Percentiles rank a stretch among this genome's conserved stretches.
Evolutionary conservation across 2,797 vertebrate species (phyloP).

Genomic region (Leontocebus nigricollis): DNA sequence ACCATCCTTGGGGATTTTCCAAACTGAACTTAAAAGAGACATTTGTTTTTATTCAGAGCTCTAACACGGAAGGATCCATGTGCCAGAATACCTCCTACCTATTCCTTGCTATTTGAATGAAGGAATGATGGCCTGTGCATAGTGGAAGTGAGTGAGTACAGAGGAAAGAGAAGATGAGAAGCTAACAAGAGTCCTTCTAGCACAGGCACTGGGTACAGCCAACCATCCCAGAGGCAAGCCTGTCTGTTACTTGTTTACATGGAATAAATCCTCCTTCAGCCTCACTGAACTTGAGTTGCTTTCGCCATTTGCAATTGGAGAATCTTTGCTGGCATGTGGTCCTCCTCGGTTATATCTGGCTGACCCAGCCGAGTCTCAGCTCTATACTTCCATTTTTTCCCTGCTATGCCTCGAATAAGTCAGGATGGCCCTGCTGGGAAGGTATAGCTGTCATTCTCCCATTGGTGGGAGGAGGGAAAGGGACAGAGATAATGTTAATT

Average conservation of each 20-base stretch:
- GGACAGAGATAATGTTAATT: neutral
- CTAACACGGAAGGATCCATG: neutral
- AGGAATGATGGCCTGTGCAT: neutral
- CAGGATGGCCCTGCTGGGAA: neutral
- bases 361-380: neutral
- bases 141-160: neutral
- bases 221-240: neutral
- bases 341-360: neutral
- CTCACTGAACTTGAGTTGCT: neutral
- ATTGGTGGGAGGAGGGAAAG: neutral
- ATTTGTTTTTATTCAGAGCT: neutral
- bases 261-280: neutral
- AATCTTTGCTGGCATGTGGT: neutral
- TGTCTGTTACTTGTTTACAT: neutral
- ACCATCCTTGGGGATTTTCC: neutral
- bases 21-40: neutral
- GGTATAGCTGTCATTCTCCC: neutral
- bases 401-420: neutral
- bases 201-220: neutral
- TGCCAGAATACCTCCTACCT: neutral
- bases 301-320: neutral
- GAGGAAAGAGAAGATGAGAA: neutral
- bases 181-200: neutral
- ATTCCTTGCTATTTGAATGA: neutral
- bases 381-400: neutral